Evolutionary conservation across 2,888 invertebrate species (phyloP), one percentile per base, ranked within the genome.

Genomic region (Rhingia rostrata): DNA sequence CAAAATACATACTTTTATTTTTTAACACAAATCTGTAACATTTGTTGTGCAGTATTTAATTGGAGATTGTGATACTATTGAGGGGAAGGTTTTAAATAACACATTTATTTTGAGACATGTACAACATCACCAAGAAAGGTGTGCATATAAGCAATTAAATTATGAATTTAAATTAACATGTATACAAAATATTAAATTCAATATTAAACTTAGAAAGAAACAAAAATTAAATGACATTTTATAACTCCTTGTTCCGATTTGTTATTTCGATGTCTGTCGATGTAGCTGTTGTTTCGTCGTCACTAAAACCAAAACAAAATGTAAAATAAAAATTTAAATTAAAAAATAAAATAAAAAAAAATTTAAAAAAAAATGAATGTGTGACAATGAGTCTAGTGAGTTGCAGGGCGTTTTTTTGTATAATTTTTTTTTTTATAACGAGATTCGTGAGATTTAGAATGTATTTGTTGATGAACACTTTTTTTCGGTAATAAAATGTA

Each of bases 201-300:
- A 77, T 32, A 80, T 66, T 78, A 7, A 73, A 69, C 64, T 79
- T 77, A 83, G 22, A 81, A 70, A 35, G 4, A 56, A 39, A 58
- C 39, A 9, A 37, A 78, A 43, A 45, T 45, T 4, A 43, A 53
- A 79, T 49, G n/a, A 43, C 54, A 54, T 41, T 37, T 78, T 72
- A 83, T 37, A 80, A 81, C 51, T 74, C 79, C 61, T 82, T 86
- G 54, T 75, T 78, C 43, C 87, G 87, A 86, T 88, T 85, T 77
- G 88, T 83, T 87, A 90, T 88, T 86, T 90, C 90, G 87, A 90
- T 88, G 86, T 89, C 89, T 87, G 88, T 87, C 54, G 89, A 84
- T 58, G 73, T 87, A 53, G 84, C 88, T 53, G 86, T 86, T 77
- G 74, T 79, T 12, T 75, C 86, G 60, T 87, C 88, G 80, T 88